A percentile compares a stretch with the other conserved stretches of the same genome.
phyloP scores from a whole-genome alignment of 23 tunicate species.

The Botrylloides violaceus region DNA sequence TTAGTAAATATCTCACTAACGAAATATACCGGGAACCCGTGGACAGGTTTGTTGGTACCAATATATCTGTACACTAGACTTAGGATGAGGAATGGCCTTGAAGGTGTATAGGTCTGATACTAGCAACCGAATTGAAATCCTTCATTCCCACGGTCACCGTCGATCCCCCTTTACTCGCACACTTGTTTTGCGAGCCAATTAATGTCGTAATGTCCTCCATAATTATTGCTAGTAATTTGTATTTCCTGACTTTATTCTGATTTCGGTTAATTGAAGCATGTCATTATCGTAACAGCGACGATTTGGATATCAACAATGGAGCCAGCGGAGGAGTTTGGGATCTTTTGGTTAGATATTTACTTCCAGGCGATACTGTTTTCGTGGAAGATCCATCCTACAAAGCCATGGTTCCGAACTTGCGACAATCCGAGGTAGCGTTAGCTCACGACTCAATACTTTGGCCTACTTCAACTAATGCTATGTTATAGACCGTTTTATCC shows the following conservation, averaged over 20 bases:
- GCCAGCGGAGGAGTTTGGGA: conserved; percentile 43
- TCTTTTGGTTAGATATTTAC: conserved; percentile 32
- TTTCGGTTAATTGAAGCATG: no score
- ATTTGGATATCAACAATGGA: conserved; percentile 39
- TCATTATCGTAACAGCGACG: conserved; percentile 39
- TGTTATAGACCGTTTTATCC: background rate
- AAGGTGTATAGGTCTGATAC: no score
- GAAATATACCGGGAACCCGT: conserved; percentile 30
- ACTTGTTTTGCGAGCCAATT: no score
- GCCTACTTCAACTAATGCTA: conserved; percentile 22
- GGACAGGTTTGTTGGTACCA: conserved; percentile 8
- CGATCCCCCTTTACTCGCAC: no score
- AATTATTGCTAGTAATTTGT: no score
- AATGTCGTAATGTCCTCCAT: no score
- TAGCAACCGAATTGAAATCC: no score
- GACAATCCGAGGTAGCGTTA: conserved; percentile 1
- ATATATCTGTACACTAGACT: background rate
- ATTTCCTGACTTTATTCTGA: no score
- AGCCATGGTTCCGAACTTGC: background rate
- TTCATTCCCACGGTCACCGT: no score
- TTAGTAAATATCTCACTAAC: conserved; percentile 27
- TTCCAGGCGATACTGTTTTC: conserved; percentile 30
- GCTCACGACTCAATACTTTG: conserved; percentile 8
- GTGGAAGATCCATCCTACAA: conserved; percentile 73
- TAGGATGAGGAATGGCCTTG: background rate